These are phyloP conservation scores for Ailuropoda melanoleuca DNA, from an alignment of 2,113 vertebrate genomes.

Conservation along the genomic window DNA sequence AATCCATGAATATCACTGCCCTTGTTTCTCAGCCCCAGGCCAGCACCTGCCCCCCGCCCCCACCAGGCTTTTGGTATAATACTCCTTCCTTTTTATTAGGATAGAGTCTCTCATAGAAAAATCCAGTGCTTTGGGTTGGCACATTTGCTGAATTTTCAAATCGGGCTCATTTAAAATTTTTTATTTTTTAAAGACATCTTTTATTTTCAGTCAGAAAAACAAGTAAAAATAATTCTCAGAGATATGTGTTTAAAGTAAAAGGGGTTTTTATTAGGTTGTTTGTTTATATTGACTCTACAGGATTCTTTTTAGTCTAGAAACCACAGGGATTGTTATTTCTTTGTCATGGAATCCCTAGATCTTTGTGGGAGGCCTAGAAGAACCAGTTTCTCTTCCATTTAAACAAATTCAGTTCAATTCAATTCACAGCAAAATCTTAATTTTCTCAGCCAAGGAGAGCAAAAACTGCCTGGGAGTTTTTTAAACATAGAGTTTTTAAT, in stretches of 20 bases:
- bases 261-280: conserved; percentile 58
- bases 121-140: conserved; percentile 68
- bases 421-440: conserved; percentile 45
- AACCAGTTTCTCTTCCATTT: conserved; percentile 65
- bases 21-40: background rate
- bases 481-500: background rate
- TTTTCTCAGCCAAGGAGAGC: conserved; percentile 60
- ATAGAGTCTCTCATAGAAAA: conserved; percentile 71
- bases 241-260: conserved; percentile 48
- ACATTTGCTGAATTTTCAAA: conserved; percentile 74
- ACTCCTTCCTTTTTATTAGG: conserved; percentile 57
- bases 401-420: conserved; percentile 56
- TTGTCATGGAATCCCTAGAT: conserved; percentile 67
- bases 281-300: conserved; percentile 56
- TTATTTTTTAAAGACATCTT: conserved; percentile 53
- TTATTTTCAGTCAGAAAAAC: conserved; percentile 60
- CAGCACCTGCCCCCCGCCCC: background rate
- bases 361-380: conserved; percentile 58
- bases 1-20: conserved; percentile 66
- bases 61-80: conserved; percentile 31
- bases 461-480: conserved; percentile 42
- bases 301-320: conserved; percentile 59
- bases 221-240: conserved; percentile 59
- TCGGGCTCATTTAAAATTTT: conserved; percentile 59
- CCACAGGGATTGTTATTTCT: conserved; percentile 64